phyloP scores from a whole-genome alignment of 2,113 vertebrate genomes.

The Zootoca vivipara region DNA sequence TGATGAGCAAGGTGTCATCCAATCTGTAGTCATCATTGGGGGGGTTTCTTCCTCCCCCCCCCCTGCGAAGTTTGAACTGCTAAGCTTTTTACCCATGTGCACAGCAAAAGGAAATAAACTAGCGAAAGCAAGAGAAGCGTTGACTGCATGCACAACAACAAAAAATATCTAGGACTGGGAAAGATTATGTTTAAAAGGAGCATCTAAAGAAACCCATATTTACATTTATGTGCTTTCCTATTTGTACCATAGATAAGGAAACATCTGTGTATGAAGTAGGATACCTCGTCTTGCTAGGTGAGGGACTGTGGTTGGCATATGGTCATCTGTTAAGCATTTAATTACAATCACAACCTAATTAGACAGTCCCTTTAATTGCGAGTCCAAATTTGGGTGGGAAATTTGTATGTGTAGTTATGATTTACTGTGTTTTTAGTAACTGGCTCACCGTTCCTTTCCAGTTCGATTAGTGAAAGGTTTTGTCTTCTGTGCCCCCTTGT shows the following conservation, averaged over 20 bases:
- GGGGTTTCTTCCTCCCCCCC: neutral
- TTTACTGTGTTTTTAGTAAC: slow-evolving; percentile 43
- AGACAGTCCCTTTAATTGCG: slow-evolving; percentile 37
- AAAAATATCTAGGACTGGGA: neutral
- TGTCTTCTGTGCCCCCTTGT: slow-evolving; percentile 3
- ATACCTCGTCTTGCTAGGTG: slow-evolving; percentile 17
- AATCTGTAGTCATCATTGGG: neutral
- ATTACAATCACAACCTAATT: slow-evolving; percentile 56
- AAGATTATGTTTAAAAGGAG: neutral
- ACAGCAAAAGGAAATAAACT: neutral
- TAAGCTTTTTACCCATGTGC: neutral
- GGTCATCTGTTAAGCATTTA: slow-evolving; percentile 53
- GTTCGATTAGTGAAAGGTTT: slow-evolving; percentile 15
- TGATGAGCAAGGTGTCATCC: neutral
- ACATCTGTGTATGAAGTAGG: neutral
- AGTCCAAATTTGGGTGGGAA: slow-evolving; percentile 48
- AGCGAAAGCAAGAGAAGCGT: neutral
- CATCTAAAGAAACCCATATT: slow-evolving; percentile 15
- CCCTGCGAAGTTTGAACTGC: neutral
- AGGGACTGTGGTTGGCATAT: neutral
- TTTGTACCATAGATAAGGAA: slow-evolving; percentile 36
- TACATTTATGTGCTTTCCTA: neutral
- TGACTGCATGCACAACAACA: neutral
- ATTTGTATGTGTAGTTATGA: slow-evolving; percentile 52
- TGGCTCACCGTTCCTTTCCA: slow-evolving; percentile 29